A percentile compares a stretch with the other conserved stretches of the same genome.
phyloP scores from a whole-genome alignment of 2,797 vertebrate genomes.

The Lophotriccus pileatus region DNA sequence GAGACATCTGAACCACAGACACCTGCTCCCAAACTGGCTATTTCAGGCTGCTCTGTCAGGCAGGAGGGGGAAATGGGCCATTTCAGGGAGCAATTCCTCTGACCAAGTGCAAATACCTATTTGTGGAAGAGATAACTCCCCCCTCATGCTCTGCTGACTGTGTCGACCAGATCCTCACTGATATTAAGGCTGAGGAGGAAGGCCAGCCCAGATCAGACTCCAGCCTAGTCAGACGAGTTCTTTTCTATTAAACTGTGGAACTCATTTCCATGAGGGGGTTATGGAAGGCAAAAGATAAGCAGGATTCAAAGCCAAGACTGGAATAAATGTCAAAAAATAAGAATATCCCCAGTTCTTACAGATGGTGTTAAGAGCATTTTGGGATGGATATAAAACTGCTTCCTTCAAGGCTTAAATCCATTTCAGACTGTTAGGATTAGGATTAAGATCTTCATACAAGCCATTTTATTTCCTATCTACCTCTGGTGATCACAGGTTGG shows the following conservation, averaged over 20 bases:
- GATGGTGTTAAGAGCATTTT: slow-evolving; percentile 1
- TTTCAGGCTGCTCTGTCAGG: background rate
- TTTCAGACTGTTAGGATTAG: slow-evolving; percentile 33
- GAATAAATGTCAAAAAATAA: background rate
- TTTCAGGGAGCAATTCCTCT: background rate
- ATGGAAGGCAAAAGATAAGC: slow-evolving; percentile 7
- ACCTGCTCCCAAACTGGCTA: background rate
- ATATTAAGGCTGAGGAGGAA: background rate
- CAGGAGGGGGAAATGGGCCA: background rate
- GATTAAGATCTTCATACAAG: slow-evolving; percentile 22
- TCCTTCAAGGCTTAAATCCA: background rate
- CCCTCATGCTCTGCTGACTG: background rate
- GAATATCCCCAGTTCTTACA: background rate
- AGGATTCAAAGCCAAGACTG: background rate
- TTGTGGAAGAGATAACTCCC: background rate
- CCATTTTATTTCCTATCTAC: background rate
- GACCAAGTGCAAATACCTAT: background rate
- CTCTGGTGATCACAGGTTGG: background rate
- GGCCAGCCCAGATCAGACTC: background rate
- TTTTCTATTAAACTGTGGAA: background rate
- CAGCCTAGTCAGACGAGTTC: background rate
- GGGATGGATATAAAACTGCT: background rate
- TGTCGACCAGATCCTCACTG: background rate
- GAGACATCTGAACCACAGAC: background rate
- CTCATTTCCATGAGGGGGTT: background rate